Conservation (phyloP, 2,113 vertebrate genomes). For the Thalassoma bifasciatum region DNA sequence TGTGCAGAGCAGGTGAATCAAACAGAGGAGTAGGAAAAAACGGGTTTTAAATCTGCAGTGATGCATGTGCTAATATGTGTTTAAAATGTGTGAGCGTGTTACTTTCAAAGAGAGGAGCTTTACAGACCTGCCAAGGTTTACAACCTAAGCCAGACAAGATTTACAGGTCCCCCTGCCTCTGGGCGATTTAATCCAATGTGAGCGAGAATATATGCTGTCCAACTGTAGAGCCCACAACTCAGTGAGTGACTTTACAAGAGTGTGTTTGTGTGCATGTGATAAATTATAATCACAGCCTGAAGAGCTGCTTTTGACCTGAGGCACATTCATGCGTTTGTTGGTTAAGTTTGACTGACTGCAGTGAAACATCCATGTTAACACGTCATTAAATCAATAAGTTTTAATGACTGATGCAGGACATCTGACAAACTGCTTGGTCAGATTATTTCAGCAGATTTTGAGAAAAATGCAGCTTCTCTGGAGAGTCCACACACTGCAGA, state of each 20-base stretch:
- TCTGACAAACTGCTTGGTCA: neutral
- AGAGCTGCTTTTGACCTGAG: neutral
- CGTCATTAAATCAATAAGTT: too few relatives aligned
- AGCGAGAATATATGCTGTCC: constrained; percentile 35
- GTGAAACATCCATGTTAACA: neutral
- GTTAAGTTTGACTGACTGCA: neutral
- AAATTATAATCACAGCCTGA: neutral
- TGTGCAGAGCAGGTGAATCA: constrained; percentile 35
- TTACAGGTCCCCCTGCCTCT: constrained; percentile 27
- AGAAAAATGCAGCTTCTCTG: neutral
- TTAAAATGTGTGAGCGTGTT: neutral
- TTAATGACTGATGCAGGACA: too few relatives aligned
- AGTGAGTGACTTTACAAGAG: constrained; percentile 29
- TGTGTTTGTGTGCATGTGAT: neutral
- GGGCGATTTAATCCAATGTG: constrained; percentile 22
- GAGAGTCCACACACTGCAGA: neutral
- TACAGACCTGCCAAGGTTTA: constrained; percentile 57
- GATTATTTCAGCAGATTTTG: neutral
- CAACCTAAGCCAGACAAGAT: constrained; percentile 49
- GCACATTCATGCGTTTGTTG: neutral
- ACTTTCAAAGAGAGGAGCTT: constrained; percentile 44
- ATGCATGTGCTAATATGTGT: constrained; percentile 15
- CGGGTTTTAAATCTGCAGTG: constrained; percentile 47
- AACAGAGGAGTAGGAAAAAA: neutral
- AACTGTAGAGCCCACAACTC: constrained; percentile 12